Evolutionary conservation across 2,888 invertebrate species (phyloP), one percentile per base, ranked within the genome.

Genomic region (Drosophila paramelanica): DNA sequence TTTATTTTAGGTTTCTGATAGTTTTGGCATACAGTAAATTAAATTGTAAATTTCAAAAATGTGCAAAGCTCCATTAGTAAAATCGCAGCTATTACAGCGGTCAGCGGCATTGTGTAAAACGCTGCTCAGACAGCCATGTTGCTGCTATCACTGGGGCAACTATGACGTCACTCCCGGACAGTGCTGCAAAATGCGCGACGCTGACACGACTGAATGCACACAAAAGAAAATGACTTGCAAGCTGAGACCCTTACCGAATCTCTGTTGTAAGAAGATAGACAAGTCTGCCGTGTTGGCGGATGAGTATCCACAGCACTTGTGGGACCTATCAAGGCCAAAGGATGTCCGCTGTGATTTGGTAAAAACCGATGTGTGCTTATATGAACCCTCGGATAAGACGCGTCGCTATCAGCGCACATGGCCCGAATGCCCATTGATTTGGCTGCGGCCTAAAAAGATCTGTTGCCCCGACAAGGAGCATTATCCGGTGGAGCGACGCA

Each of bases 401-500:
- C 65, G 77, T 4, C 65, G 52, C 0, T 80, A 65, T 45, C 81
- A 78, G 17, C 73, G 81, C 27, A 78, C 81, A 8, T 78, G 78
- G 78, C 1, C 68, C 1, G 73, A 77, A 7, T 78, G 78, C 23
- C 78, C 82, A 0, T 11, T 62, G 0, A 60, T 74, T 14, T 67
- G 59, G 66, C 13, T 77, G 17, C 45, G 65, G 2, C 81, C 72
- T 0, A 70, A 56, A 13, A 46, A 42, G 23, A n/a, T 2, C n/a
- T 81, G 88, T 38, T 87, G 88, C 23, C 64, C 45, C 11, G 55
- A 70, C 6, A 39, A 14, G 1, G 69, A 73, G 14, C 5, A 1
- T 0, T 42, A 36, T 43, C 31, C 27, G 0, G 27, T 33, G 1
- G 3, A 45, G 5, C 67, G 81, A 3, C 78, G 81, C 0, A 14